phyloP scores from a whole-genome alignment of 2,888 invertebrate genomes.

The Coecobrya sp. region DNA sequence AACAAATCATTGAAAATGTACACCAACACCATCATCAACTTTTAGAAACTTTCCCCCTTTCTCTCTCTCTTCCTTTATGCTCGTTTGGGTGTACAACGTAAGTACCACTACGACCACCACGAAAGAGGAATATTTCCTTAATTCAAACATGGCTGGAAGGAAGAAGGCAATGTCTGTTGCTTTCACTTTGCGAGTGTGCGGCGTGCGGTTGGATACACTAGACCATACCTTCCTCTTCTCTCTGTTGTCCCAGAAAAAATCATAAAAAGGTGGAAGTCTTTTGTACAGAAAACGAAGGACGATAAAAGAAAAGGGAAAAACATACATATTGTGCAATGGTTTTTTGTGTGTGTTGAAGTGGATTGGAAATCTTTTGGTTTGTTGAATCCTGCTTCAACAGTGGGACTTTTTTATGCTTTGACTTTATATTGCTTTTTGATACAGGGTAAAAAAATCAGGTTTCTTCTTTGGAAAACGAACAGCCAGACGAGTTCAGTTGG shows the following conservation, averaged over 20 bases:
- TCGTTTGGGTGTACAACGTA: neutral
- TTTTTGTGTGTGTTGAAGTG: constrained; percentile 1
- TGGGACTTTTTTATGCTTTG: neutral
- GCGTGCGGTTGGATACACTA: neutral
- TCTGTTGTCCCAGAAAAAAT: constrained; percentile 44
- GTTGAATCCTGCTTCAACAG: neutral
- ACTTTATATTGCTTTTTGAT: neutral
- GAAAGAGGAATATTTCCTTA: neutral
- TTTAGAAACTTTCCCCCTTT: neutral
- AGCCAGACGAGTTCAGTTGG: neutral
- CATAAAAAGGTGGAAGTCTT: constrained; percentile 51
- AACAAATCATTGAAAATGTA: constrained; percentile 57
- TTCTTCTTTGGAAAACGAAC: neutral
- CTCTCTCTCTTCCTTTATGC: neutral
- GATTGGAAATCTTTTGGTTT: constrained; percentile 12
- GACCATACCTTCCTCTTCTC: neutral
- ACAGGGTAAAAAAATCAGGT: constrained; percentile 18
- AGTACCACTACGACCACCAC: constrained; percentile 23
- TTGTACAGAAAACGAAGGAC: neutral
- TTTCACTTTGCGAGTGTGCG: neutral
- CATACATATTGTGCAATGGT: constrained; percentile 15
- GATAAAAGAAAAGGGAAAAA: constrained; percentile 18
- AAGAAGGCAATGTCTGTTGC: constrained; percentile 38
- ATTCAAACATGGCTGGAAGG: constrained; percentile 47
- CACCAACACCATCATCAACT: constrained; percentile 14